Base-by-base conservation (phyloP, 1,140 invertebrate species). In the Anastatus disparis region DNA sequence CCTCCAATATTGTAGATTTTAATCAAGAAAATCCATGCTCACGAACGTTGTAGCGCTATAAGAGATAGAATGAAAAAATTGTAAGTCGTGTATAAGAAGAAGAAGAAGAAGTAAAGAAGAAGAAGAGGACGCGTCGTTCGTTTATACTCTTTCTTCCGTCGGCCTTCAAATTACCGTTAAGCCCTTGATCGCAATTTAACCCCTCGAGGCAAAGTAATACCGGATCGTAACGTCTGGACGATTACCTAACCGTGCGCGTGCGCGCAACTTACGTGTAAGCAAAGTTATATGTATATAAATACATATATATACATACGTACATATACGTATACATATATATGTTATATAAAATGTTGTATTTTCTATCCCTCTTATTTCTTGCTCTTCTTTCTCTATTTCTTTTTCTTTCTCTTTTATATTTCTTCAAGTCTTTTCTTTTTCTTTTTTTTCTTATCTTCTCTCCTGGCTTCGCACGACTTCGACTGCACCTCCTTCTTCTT, bases 141-240 rank as follows among this genome's bases (percentile, higher is more conserved):
- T n/a, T n/a, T n/a, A n/a, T n/a, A n/a, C n/a, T 74, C 71, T 70
- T 67, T 70, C 74, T 74, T 81, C 76, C 68, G 75, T 78, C 81
- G 81, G 77, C 82, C 83, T 84, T 84, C 81, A 79, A 82, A 82
- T 82, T 75, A 84, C 81, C 81, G 82, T 83, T 84, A 84, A 83
- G 82, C 81, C 81, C 80, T 83, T 83, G 83, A 83, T 83, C 82
- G 82, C 82, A 80, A 83, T 83, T 83, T 82, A 80, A 83, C 80
- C 81, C 79, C n/a, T 78, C 71, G n/a, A 78, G 79, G 76, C 76
- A 75, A n/a, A 77, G 77, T 82, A 81, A 81, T 83, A 81, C 82
- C 76, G 78, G 79, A 82, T 81, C 78, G 78, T 70, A 78, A 77
- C 73, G 77, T 82, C 74, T 76, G 66, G 74, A 63, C 79, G 78